Conservation (phyloP, 2,797 vertebrate species). For the Gallirallus australis region DNA sequence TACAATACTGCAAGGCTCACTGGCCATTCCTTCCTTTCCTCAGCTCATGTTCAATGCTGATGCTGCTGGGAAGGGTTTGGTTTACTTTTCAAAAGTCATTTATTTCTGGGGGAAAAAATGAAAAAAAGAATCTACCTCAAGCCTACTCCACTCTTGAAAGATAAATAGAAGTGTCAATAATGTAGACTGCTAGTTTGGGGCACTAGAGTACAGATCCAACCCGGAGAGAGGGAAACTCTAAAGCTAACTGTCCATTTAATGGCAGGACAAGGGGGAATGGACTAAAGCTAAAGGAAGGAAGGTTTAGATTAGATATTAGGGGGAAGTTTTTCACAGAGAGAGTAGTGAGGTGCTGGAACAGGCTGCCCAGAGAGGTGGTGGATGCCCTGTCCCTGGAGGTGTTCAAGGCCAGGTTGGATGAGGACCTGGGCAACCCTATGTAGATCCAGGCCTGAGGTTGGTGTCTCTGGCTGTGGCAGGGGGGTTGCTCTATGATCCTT, state of each 20-base stretch:
- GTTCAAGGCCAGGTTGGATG: too few relatives aligned
- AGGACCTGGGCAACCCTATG: too few relatives aligned
- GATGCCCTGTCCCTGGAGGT: too few relatives aligned
- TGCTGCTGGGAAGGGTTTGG: slow-evolving; percentile 38
- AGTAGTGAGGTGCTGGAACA: too few relatives aligned
- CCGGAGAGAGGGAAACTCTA: neutral
- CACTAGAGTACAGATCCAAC: neutral
- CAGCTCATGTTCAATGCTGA: slow-evolving; percentile 72
- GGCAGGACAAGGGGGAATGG: too few relatives aligned
- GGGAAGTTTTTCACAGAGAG: too few relatives aligned
- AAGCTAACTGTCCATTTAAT: neutral
- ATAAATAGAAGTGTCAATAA: neutral
- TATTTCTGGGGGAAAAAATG: neutral
- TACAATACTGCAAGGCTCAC: neutral
- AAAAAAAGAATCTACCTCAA: neutral
- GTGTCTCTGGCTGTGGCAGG: too few relatives aligned
- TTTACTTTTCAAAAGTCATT: slow-evolving; percentile 74
- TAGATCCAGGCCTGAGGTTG: too few relatives aligned
- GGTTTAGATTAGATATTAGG: too few relatives aligned
- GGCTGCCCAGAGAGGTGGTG: too few relatives aligned
- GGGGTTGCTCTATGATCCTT: too few relatives aligned
- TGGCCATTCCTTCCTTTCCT: slow-evolving; percentile 43
- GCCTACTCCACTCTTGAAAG: neutral
- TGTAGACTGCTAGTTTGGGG: neutral
- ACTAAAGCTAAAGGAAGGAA: too few relatives aligned